Evolutionary conservation across 2,888 invertebrate species (phyloP).

Genomic region (Sclerodermus sp.): DNA sequence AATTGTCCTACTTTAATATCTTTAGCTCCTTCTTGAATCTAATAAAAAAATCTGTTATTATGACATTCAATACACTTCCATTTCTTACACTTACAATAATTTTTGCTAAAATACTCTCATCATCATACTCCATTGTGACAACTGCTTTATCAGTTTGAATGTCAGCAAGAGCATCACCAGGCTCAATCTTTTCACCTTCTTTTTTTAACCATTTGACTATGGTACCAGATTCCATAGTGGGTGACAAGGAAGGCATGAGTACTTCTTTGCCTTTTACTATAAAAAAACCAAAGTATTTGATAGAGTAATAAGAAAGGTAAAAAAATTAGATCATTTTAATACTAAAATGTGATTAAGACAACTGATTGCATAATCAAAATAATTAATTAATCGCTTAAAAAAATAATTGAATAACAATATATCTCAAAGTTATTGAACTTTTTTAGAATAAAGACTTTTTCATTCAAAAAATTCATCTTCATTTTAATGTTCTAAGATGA

Average conservation of each 20-base stretch:
- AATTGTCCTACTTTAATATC: constrained; percentile 62
- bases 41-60: constrained; percentile 3
- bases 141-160: constrained; percentile 70
- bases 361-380: constrained; percentile 33
- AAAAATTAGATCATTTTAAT: neutral
- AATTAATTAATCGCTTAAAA: neutral
- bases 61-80: neutral
- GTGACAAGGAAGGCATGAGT: constrained; percentile 65
- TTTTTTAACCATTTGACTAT: constrained; percentile 64
- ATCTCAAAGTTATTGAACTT: neutral
- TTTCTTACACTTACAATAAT: constrained; percentile 58
- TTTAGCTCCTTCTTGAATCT: constrained; percentile 61
- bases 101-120: constrained; percentile 66
- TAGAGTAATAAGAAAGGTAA: neutral
- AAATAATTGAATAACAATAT: neutral
- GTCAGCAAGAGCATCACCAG: constrained; percentile 68
- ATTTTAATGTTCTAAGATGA: neutral
- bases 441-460: neutral
- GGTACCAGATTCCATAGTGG: constrained; percentile 67
- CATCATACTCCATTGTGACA: constrained; percentile 64
- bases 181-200: constrained; percentile 61
- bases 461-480: neutral
- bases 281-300: constrained; percentile 6
- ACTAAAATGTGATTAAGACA: neutral
- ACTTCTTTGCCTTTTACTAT: constrained; percentile 55